A percentile compares a stretch with the other conserved stretches of the same genome.
These are phyloP conservation scores for Azemiops feae DNA, from an alignment of 2,113 vertebrate species.

Conservation along the genomic window DNA sequence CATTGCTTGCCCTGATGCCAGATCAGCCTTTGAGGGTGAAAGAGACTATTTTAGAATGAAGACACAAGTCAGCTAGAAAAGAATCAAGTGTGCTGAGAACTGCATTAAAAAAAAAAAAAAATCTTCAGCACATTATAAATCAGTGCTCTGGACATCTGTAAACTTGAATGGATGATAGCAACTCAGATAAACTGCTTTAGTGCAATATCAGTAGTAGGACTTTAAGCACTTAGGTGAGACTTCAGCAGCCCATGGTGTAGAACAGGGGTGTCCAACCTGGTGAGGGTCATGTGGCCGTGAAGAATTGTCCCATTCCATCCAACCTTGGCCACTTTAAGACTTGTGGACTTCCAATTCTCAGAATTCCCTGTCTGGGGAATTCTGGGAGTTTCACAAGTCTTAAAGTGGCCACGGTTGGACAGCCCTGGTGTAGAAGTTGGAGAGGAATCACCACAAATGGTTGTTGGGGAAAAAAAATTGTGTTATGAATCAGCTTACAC, in stretches of 20 bases:
- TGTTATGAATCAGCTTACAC: too few species aligned
- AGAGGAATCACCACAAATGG: neutral
- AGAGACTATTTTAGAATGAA: neutral
- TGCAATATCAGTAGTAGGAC: neutral
- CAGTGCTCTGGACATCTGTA: neutral
- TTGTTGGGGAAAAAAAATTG: neutral
- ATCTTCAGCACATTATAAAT: too few species aligned
- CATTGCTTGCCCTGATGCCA: neutral
- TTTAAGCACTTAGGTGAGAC: neutral
- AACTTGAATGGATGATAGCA: neutral
- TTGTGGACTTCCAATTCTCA: neutral
- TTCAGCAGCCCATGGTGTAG: neutral
- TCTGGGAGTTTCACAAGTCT: neutral
- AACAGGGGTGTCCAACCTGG: neutral
- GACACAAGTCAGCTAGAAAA: neutral
- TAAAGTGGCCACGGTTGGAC: neutral
- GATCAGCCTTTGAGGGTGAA: neutral
- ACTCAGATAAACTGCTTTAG: neutral
- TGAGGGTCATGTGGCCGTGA: neutral
- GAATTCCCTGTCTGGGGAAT: neutral
- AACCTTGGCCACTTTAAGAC: neutral
- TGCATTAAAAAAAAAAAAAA: too few species aligned
- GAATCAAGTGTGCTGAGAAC: neutral
- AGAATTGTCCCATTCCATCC: neutral
- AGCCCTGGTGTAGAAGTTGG: neutral